Conservation (phyloP, 2,888 invertebrate genomes). For the Drosophila suboccidentalis region DNA sequence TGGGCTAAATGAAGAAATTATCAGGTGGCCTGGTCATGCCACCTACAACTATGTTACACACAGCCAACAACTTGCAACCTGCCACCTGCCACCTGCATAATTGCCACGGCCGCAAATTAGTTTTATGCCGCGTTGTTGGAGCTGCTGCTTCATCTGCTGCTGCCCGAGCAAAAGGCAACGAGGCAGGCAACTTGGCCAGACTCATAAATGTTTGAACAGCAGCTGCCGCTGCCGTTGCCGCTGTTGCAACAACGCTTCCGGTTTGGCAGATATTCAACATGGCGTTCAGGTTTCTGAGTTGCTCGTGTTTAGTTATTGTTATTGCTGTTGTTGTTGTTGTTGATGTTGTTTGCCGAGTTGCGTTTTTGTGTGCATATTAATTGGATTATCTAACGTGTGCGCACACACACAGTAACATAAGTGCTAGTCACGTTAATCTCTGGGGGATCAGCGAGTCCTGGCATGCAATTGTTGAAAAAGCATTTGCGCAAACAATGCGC, state of each 20-base stretch:
- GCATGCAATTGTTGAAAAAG: conserved; percentile 79
- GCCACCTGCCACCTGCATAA: conserved; percentile 61
- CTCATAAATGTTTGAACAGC: conserved; percentile 78
- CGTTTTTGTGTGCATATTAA: conserved; percentile 81
- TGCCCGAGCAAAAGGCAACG: conserved; percentile 3
- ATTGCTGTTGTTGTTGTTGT: conserved; percentile 54
- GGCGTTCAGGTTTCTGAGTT: conserved; percentile 50
- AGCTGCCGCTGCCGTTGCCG: conserved; percentile 16
- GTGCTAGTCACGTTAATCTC: conserved; percentile 82
- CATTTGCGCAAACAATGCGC: conserved; percentile 68
- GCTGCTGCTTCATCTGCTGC: conserved; percentile 21
- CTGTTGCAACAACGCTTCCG: conserved; percentile 54
- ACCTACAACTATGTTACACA: conserved; percentile 1
- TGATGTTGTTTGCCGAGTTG: conserved; percentile 70
- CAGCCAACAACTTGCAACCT: conserved; percentile 3
- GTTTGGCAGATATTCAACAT: conserved; percentile 70
- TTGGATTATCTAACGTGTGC: conserved; percentile 82
- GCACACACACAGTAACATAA: conserved; percentile 40
- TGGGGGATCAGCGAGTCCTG: conserved; percentile 69
- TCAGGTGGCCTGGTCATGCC: conserved; percentile 27
- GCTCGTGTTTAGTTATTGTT: conserved; percentile 55
- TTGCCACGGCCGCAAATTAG: conserved; percentile 81
- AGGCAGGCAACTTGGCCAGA: conserved; percentile 24
- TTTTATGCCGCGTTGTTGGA: conserved; percentile 67
- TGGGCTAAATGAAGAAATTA: conserved; percentile 63